A percentile compares a stretch with the other conserved stretches of the same genome.
Evolutionary conservation across 2,888 invertebrate genomes (phyloP).

Genomic region (Apodemia duryi): DNA sequence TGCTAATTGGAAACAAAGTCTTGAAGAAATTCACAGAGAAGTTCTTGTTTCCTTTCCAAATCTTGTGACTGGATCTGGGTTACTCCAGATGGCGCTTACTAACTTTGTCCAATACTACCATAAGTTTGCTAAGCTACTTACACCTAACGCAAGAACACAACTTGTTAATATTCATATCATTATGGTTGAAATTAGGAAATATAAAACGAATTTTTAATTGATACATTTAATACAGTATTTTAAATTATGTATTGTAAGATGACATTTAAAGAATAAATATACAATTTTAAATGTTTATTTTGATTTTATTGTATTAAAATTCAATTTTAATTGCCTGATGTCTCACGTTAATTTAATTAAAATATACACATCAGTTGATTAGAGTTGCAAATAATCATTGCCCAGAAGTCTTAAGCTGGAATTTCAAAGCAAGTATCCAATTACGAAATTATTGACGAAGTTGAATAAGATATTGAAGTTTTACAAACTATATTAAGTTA

Average conservation of each 20-base stretch:
- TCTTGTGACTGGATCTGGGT: slow-evolving; percentile 95
- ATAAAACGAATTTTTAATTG: slow-evolving; percentile 93
- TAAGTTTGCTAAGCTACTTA: slow-evolving; percentile 95
- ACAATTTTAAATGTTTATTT: not conserved
- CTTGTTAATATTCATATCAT: slow-evolving; percentile 98
- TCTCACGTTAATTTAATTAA: too few species aligned
- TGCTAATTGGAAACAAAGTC: slow-evolving; percentile 95
- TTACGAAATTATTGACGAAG: too few species aligned
- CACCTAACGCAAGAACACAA: slow-evolving; percentile 91
- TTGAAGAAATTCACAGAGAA: slow-evolving; percentile 96
- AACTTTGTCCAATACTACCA: slow-evolving; percentile 99
- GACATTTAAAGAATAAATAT: not conserved
- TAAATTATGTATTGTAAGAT: not conserved
- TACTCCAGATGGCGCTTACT: slow-evolving; percentile 95
- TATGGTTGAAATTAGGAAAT: slow-evolving; percentile 99
- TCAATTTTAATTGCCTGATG: too few species aligned
- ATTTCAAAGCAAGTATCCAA: too few species aligned
- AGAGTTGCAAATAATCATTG: too few species aligned
- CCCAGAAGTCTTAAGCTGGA: too few species aligned
- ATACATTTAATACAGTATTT: not conserved
- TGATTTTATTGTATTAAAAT: not conserved
- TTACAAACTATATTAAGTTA: too few species aligned
- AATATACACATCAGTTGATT: too few species aligned
- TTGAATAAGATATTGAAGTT: too few species aligned
- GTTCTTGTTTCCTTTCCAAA: slow-evolving; percentile 97